These are phyloP conservation scores for Tinea pellionella DNA, from an alignment of 2,888 invertebrate genomes.

Conservation along the genomic window DNA sequence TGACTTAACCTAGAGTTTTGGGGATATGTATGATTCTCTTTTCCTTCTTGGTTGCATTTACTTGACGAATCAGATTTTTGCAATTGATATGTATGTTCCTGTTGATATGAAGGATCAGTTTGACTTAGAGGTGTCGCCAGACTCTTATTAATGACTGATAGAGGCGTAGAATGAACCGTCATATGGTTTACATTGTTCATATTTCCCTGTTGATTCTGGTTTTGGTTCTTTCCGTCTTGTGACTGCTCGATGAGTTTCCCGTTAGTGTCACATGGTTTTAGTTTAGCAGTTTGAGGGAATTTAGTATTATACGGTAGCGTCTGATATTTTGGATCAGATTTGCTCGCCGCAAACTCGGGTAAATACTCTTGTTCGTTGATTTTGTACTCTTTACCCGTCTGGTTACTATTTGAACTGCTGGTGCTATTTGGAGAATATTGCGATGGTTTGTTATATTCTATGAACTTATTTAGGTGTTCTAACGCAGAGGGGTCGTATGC, in stretches of 20 bases:
- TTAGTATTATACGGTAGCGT: conserved; percentile 91
- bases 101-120: conserved; percentile 65
- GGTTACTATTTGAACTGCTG: conserved; percentile 61
- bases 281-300: conserved; percentile 73
- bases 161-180: conserved; percentile 66
- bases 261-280: conserved; percentile 34
- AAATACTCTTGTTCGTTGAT: conserved; percentile 68
- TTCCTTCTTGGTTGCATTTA: conserved; percentile 65
- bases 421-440: conserved; percentile 71
- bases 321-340: conserved; percentile 92
- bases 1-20: conserved; percentile 60
- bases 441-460: conserved; percentile 60
- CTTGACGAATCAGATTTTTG: conserved; percentile 64
- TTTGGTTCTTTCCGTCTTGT: conserved; percentile 34
- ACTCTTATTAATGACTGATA: conserved; percentile 72
- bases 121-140: conserved; percentile 74
- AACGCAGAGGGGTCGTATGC: conserved; percentile 61
- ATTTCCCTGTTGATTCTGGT: conserved; percentile 30
- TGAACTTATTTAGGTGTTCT: conserved; percentile 58
- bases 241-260: conserved; percentile 38
- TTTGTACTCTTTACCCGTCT: conserved; percentile 58
- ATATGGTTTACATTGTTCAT: conserved; percentile 59
- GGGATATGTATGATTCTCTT: conserved; percentile 67
- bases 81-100: conserved; percentile 63
- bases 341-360: conserved; percentile 80